Base-by-base conservation (phyloP, 2,888 invertebrate species). In the Anoplius nigerrimus region DNA sequence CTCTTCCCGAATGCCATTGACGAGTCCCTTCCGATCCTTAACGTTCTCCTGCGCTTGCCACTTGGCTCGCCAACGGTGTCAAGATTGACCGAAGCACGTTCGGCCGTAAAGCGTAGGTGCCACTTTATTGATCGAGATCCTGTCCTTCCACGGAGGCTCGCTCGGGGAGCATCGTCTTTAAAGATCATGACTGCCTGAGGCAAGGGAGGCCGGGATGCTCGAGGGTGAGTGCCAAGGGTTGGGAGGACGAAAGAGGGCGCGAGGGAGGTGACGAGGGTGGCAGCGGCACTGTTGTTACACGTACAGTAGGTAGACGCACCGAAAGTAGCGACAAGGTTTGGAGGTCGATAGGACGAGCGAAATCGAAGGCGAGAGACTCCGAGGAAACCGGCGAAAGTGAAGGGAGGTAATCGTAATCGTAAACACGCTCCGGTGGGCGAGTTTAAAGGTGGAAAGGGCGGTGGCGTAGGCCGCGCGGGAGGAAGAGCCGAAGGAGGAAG, bases 351-450 rank as follows among this genome's bases (percentile, higher is more conserved):
- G 71, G 55, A 71, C 71, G 71, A 55, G 20, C 27, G 60, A 71
- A 67, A 67, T 69, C 72, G 74, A 63, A 67, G 62, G 66, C 56
- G 59, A 57, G 43, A 53, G 27, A 65, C 22, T 48, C 56, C 27
- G 56, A 69, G 65, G 60, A 53, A 58, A 34, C 54, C 56, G 42
- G 63, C 46, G 69, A 69, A 67, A 71, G 66, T 54, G 65, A 62
- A 74, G 67, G 73, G 62, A 73, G 60, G 71, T 75, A 75, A 79
- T 79, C 72, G 80, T 70, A 80, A 81, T 75, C 72, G 72, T 71
- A 73, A 71, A 72, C 27, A 60, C 52, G 51, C 55, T 20, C 21
- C 5, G 51, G 53, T 51, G 54, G 62, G 57, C 45, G 63, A 22
- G 64, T 62, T 69, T 63, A 70, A 66, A 42, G 71, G 42, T 24